Conservation (phyloP, 2,888 invertebrate genomes). For the Caenorhabditis sp. region DNA sequence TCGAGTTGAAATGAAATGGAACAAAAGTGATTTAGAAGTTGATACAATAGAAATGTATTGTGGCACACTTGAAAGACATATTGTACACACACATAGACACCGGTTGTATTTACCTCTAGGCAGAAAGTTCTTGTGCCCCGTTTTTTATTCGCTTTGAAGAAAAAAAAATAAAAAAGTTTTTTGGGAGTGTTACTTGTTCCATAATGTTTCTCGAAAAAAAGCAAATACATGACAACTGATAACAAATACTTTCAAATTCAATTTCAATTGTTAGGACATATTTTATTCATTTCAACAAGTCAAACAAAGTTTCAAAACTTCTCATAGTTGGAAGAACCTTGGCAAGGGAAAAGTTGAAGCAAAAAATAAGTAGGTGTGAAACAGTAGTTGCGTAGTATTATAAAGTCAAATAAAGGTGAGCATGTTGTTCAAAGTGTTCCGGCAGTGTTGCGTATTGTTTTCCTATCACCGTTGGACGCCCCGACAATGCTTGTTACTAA, state of each 20-base stretch:
- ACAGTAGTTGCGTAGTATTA: background rate
- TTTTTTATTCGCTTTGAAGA: background rate
- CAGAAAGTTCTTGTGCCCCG: background rate
- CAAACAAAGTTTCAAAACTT: background rate
- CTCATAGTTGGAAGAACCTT: too few relatives aligned
- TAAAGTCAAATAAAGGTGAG: background rate
- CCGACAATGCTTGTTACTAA: background rate
- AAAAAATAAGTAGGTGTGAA: background rate
- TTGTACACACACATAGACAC: background rate
- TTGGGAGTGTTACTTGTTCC: background rate
- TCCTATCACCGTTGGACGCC: constrained; percentile 9
- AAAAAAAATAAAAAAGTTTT: too few relatives aligned
- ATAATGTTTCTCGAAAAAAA: background rate
- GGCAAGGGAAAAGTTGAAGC: background rate
- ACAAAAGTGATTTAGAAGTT: constrained; percentile 6
- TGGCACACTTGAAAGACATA: constrained; percentile 7
- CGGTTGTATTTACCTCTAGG: constrained; percentile 5
- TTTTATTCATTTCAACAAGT: background rate
- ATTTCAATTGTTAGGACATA: background rate
- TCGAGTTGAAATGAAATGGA: constrained; percentile 3
- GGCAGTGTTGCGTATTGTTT: constrained; percentile 11
- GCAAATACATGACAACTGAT: background rate
- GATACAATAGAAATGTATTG: constrained; percentile 10
- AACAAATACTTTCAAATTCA: background rate
- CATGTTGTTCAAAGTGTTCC: constrained; percentile 7